phyloP scores from a whole-genome alignment of 2,888 invertebrate species.

The Bembecia ichneumoniformis region DNA sequence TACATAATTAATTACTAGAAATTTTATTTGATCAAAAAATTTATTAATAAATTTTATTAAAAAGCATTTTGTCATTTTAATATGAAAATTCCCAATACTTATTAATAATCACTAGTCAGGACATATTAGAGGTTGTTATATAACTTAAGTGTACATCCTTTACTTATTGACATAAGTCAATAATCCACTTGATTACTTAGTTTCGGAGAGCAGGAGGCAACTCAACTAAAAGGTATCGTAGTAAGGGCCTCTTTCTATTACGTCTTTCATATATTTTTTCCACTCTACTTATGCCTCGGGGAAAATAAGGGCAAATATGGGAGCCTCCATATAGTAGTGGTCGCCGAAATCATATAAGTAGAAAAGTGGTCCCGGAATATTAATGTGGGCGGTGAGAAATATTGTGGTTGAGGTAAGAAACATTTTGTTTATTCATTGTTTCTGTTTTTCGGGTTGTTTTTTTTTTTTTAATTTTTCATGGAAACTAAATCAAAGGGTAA shows the following conservation, averaged over 20 bases:
- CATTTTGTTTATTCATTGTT: constrained; percentile 3
- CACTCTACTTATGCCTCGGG: constrained; percentile 6
- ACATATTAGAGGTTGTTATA: no score
- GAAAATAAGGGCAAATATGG: constrained; percentile 7
- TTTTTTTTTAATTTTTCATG: not conserved
- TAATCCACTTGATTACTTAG: no score
- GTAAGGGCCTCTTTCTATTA: constrained; percentile 1
- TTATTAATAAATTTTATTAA: no score
- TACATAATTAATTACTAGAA: no score
- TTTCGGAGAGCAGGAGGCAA: no score
- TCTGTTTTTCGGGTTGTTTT: not conserved
- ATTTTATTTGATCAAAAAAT: no score
- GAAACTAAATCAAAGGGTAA: no score
- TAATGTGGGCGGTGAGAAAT: constrained; percentile 7
- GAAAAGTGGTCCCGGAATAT: constrained; percentile 13
- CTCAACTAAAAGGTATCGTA: not conserved
- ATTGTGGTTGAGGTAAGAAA: constrained; percentile 2
- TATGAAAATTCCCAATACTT: no score
- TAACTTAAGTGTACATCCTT: no score
- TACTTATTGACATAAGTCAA: no score
- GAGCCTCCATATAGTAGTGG: constrained; percentile 4
- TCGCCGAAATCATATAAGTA: constrained; percentile 11
- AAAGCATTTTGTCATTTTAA: no score
- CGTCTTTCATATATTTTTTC: constrained; percentile 4
- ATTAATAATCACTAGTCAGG: no score